Conservation (phyloP, 1,140 invertebrate species). For the Babylonia areolata region DNA sequence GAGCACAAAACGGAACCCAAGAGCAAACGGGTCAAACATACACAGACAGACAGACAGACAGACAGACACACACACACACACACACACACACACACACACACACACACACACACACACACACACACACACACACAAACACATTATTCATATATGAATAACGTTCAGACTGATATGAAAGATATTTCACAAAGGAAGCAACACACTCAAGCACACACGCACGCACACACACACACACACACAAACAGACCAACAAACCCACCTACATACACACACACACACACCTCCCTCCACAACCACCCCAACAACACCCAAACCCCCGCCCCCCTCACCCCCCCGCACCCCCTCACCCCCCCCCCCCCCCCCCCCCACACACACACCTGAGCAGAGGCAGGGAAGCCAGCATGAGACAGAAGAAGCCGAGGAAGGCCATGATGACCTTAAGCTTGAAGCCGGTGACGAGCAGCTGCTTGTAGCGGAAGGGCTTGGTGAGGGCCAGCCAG, state of each 20-base stretch:
- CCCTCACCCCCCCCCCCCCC: not conserved
- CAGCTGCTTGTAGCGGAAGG: conserved; percentile 40
- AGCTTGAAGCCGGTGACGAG: conserved; percentile 31
- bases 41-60: not conserved
- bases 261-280: not conserved
- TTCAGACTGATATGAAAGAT: too few relatives aligned
- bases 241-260: not conserved
- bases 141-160: too few relatives aligned
- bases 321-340: too few relatives aligned
- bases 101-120: not conserved
- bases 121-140: not conserved
- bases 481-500: conserved; percentile 43
- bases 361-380: not conserved
- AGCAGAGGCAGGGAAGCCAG: conserved; percentile 38
- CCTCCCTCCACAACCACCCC: too few relatives aligned
- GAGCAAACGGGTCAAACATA: not conserved
- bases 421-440: conserved; percentile 28
- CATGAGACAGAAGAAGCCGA: conserved; percentile 38
- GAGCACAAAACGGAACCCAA: too few relatives aligned
- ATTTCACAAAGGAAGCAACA: too few relatives aligned
- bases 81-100: conserved; percentile 20
- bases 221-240: not conserved
- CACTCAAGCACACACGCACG: not conserved
- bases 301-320: too few relatives aligned
- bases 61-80: conserved; percentile 4